A percentile compares a stretch with the other conserved stretches of the same genome.
Conservation (phyloP, 1,140 invertebrate genomes). For the Eupristina koningsbergeri region DNA sequence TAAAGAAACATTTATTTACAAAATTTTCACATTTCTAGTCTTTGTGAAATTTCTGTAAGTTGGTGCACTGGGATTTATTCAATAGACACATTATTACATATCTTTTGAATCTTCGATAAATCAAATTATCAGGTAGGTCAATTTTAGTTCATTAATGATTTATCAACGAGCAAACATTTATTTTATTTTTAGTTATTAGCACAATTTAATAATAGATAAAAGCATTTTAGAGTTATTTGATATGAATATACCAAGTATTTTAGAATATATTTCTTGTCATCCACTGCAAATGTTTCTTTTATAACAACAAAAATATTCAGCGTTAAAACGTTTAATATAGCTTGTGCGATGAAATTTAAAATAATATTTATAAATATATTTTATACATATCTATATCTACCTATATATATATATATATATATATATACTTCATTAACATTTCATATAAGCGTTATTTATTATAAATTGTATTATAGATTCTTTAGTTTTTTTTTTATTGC, state of each 20-base stretch:
- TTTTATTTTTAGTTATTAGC: slow-evolving; percentile 46
- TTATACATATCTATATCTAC: no score
- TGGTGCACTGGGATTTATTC: slow-evolving; percentile 20
- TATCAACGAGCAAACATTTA: slow-evolving; percentile 28
- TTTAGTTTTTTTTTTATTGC: neutral
- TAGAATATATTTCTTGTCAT: slow-evolving; percentile 4
- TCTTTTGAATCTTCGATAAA: slow-evolving; percentile 42
- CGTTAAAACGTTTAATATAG: neutral
- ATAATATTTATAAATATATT: no score
- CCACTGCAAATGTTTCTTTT: slow-evolving; percentile 50
- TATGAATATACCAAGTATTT: slow-evolving; percentile 12
- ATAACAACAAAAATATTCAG: slow-evolving; percentile 36
- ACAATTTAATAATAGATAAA: slow-evolving; percentile 38
- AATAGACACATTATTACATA: slow-evolving; percentile 20
- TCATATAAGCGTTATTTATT: slow-evolving; percentile 27
- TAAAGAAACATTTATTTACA: slow-evolving; percentile 48
- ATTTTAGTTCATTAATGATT: slow-evolving; percentile 45
- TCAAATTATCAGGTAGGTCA: slow-evolving; percentile 47
- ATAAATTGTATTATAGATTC: slow-evolving; percentile 36
- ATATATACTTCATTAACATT: slow-evolving; percentile 52
- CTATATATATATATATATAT: no score
- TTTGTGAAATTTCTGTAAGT: slow-evolving; percentile 2
- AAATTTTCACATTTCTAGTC: slow-evolving; percentile 5
- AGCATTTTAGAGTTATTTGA: slow-evolving; percentile 30
- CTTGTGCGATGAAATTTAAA: slow-evolving; percentile 21